Conservation (phyloP, 1,140 invertebrate genomes). For the Calosoma granatense region DNA sequence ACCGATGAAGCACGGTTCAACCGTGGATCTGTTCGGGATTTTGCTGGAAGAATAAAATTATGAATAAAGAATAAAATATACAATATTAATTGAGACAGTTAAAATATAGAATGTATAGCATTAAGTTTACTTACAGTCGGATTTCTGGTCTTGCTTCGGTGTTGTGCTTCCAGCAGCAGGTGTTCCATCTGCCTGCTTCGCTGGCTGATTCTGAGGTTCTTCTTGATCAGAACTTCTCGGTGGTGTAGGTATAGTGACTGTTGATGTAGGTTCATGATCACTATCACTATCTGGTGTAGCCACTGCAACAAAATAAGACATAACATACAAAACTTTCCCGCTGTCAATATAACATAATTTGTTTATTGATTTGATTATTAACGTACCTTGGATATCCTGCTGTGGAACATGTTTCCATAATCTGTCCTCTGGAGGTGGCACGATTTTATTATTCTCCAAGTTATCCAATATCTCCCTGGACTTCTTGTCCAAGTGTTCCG, state of each 20-base stretch:
- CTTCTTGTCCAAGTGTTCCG: conserved; percentile 31
- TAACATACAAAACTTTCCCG: not conserved
- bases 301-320: too few species aligned
- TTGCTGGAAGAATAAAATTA: too few species aligned
- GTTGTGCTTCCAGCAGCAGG: conserved; percentile 5
- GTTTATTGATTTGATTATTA: conserved; percentile 1
- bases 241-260: conserved; percentile 39
- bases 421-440: conserved; percentile 30
- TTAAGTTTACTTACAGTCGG: too few species aligned
- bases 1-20: not conserved
- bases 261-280: conserved; percentile 50
- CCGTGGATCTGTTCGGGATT: not conserved
- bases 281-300: conserved; percentile 38
- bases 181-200: conserved; percentile 9
- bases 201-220: conserved; percentile 19
- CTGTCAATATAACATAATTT: conserved; percentile 8
- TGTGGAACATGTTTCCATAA: conserved; percentile 33
- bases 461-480: conserved; percentile 33
- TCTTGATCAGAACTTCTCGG: conserved; percentile 27
- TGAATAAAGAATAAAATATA: too few species aligned
- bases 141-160: not conserved
- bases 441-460: conserved; percentile 33
- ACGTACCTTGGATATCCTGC: conserved; percentile 34
- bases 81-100: too few species aligned
- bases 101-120: too few species aligned